These are phyloP conservation scores for Halcyon chelicuti DNA, from an alignment of 2,797 vertebrate species.

Conservation along the genomic window DNA sequence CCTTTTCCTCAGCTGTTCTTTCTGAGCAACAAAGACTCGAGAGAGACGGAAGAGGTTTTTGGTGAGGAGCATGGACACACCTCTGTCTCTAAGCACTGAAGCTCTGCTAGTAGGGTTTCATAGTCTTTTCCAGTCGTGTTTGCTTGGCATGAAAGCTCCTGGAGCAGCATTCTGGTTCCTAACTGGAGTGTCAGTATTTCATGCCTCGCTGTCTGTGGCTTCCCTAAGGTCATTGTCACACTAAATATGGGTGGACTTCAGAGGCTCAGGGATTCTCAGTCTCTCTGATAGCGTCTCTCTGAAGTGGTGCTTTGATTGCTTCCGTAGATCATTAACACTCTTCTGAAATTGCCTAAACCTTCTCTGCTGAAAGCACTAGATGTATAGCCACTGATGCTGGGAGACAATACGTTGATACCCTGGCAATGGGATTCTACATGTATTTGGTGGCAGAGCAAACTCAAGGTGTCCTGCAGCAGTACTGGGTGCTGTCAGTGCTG, in stretches of 20 bases:
- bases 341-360: not conserved
- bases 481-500: not conserved
- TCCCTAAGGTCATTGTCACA: not conserved
- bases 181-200: not conserved
- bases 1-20: not conserved
- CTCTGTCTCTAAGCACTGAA: not conserved
- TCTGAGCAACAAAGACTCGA: not conserved
- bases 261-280: not conserved
- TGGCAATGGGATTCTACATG: rapidly evolving
- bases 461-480: not conserved
- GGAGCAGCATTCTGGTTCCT: not conserved
- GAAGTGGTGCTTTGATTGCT: not conserved
- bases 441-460: not conserved
- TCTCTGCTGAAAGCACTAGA: not conserved
- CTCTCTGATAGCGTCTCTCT: not conserved
- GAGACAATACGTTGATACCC: rapidly evolving
- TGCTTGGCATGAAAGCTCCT: not conserved
- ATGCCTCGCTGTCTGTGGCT: not conserved
- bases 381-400: not conserved
- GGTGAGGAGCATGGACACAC: not conserved
- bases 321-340: not conserved
- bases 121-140: not conserved
- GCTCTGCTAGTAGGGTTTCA: not conserved
- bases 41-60: not conserved
- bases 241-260: not conserved